phyloP scores from a whole-genome alignment of 2,113 vertebrate species.

The Perca fluviatilis region DNA sequence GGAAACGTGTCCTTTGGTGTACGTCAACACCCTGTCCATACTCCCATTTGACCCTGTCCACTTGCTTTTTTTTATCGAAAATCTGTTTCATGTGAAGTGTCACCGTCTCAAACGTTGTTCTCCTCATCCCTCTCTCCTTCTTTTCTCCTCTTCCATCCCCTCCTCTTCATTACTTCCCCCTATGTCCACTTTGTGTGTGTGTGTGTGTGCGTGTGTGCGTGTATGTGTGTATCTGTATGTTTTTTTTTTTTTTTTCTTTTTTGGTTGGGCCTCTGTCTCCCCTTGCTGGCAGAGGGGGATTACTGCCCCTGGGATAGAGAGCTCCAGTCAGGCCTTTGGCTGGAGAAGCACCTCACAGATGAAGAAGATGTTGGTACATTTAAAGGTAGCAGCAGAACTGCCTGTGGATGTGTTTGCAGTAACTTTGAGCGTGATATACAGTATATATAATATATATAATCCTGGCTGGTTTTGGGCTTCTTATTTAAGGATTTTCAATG shows the following conservation, averaged over 20 bases:
- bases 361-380: conserved; percentile 93
- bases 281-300: conserved; percentile 94
- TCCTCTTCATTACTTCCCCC: conserved; percentile 32
- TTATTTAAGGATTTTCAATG: conserved; percentile 30
- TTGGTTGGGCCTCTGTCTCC: conserved; percentile 84
- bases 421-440: conserved; percentile 30
- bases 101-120: conserved; percentile 23
- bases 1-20: background rate
- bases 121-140: conserved; percentile 43
- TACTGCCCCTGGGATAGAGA: conserved; percentile 95
- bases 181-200: conserved; percentile 20
- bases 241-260: conserved; percentile 16
- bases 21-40: background rate
- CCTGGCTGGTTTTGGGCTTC: conserved; percentile 56
- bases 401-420: conserved; percentile 77
- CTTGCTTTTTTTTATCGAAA: conserved; percentile 9
- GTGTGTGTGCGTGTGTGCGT: conserved; percentile 45
- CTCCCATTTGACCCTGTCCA: background rate
- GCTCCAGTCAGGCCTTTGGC: conserved; percentile 92
- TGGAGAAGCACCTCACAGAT: conserved; percentile 87
- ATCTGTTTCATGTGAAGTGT: conserved; percentile 37
- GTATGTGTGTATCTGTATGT: conserved; percentile 58
- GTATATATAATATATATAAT: conserved; percentile 12
- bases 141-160: conserved; percentile 11
- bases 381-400: conserved; percentile 91